phyloP scores from a whole-genome alignment of 2,797 vertebrate species.

The Telmatherina bonti region DNA sequence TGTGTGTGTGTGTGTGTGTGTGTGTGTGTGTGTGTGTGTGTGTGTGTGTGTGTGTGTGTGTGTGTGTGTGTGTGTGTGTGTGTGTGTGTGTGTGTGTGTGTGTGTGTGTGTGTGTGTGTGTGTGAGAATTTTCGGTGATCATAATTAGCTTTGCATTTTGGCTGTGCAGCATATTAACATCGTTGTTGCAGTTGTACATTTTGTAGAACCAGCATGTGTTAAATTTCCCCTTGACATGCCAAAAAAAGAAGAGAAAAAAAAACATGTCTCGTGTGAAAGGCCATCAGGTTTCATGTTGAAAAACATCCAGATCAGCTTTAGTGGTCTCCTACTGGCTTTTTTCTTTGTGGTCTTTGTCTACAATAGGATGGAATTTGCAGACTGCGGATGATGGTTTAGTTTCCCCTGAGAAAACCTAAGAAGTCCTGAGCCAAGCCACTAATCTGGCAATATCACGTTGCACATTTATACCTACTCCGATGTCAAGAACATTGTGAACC shows the following conservation, averaged over 20 bases:
- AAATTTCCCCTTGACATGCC: not conserved
- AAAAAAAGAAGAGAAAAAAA: not conserved
- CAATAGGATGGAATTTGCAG: constrained; percentile 1
- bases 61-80: no score
- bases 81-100: no score
- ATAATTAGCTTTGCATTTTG: constrained; percentile 2
- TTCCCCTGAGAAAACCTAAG: constrained; percentile 8
- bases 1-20: constrained; percentile 15
- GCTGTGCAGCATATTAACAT: constrained; percentile 10
- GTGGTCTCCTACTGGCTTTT: constrained; percentile 16
- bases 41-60: no score
- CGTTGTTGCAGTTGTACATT: not conserved
- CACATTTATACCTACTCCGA: constrained; percentile 38
- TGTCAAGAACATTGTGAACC: constrained; percentile 26
- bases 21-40: no score
- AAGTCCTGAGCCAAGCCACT: constrained; percentile 12
- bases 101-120: no score
- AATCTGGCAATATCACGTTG: constrained; percentile 39
- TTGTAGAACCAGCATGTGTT: not conserved
- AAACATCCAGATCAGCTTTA: constrained; percentile 14
- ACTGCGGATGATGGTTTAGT: constrained; percentile 11
- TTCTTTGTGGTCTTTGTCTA: constrained; percentile 22
- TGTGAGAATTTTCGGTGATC: no score
- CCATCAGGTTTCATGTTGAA: constrained; percentile 22
- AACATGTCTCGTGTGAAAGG: not conserved